Evolutionary conservation across 2,888 invertebrate species (phyloP).

Genomic region (Lissonota sp.): DNA sequence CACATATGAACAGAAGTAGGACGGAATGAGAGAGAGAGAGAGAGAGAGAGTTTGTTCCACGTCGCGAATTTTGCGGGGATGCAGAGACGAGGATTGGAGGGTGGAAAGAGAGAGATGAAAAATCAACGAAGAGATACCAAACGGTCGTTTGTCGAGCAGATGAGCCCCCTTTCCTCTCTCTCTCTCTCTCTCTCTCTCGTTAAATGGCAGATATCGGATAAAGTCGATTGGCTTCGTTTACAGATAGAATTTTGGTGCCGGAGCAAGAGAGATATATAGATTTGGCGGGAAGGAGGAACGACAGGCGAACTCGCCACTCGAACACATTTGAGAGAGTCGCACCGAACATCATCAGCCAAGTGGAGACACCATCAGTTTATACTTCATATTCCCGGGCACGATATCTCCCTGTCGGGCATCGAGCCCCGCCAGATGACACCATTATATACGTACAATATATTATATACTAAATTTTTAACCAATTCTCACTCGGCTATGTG

Average conservation of each 20-base stretch:
- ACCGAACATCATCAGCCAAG: constrained; percentile 20
- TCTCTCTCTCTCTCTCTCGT: constrained; percentile 22
- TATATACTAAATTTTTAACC: no score
- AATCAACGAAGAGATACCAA: constrained; percentile 18
- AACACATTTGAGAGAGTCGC: constrained; percentile 26
- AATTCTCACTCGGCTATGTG: no score
- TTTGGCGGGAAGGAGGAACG: neutral
- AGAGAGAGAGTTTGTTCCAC: constrained; percentile 17
- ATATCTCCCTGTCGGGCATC: constrained; percentile 24
- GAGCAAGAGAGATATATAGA: constrained; percentile 19
- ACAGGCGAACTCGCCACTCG: neutral
- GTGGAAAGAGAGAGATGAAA: constrained; percentile 21
- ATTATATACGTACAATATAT: no score
- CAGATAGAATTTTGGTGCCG: constrained; percentile 42
- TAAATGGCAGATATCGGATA: constrained; percentile 51
- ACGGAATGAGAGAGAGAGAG: neutral
- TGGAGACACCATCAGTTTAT: constrained; percentile 42
- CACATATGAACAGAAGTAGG: neutral
- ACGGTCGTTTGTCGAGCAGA: constrained; percentile 44
- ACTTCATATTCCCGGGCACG: constrained; percentile 17
- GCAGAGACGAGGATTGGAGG: neutral
- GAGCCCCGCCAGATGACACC: neutral
- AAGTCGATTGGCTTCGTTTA: constrained; percentile 57
- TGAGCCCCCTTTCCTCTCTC: constrained; percentile 26
- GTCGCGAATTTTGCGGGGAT: constrained; percentile 14